Conservation (phyloP, 2,797 vertebrate genomes). For the Melanogrammus aeglefinus region DNA sequence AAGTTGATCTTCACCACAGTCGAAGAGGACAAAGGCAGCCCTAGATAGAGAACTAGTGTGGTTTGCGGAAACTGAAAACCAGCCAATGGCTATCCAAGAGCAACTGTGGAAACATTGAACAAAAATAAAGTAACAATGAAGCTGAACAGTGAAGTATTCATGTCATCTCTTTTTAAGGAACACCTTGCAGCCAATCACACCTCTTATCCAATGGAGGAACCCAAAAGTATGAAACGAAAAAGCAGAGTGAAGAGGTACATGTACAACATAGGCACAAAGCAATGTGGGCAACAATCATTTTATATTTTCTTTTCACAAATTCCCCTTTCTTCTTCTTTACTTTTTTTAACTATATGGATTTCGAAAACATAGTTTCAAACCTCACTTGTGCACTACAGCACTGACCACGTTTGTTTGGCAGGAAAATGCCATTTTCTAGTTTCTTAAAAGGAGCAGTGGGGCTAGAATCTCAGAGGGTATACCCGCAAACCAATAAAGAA, state of each 20-base stretch:
- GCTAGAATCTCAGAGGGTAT: too few species aligned
- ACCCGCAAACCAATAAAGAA: too few species aligned
- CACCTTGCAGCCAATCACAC: neutral
- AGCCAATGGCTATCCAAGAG: neutral
- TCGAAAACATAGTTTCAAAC: too few species aligned
- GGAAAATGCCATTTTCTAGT: too few species aligned
- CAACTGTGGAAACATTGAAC: neutral
- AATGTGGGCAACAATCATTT: neutral
- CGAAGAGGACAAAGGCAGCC: neutral
- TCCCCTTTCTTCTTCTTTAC: too few species aligned
- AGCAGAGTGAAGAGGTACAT: neutral
- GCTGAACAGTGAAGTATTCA: neutral
- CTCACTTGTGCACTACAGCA: too few species aligned
- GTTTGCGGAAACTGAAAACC: neutral
- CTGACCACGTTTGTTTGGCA: too few species aligned
- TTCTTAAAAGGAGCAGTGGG: too few species aligned
- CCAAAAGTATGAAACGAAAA: neutral
- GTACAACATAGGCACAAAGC: neutral
- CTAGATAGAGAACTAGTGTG: neutral
- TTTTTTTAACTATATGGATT: too few species aligned
- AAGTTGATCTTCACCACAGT: neutral
- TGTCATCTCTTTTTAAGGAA: neutral
- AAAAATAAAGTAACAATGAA: neutral
- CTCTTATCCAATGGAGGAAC: neutral
- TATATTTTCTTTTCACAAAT: neutral